phyloP scores from a whole-genome alignment of 2,113 vertebrate genomes.

The Psophia crepitans region DNA sequence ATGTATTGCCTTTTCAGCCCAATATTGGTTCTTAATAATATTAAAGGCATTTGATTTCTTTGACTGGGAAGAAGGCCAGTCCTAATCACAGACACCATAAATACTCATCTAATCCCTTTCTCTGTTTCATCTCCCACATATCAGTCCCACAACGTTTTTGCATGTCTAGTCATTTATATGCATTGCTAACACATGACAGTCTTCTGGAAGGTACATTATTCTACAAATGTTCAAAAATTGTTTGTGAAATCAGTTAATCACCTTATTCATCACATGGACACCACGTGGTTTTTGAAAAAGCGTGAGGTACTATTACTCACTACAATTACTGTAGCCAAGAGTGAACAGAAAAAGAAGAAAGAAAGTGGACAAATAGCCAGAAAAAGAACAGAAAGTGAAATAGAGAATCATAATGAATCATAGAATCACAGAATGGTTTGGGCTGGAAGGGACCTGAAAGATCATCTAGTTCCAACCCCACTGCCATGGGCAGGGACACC shows the following conservation, averaged over 20 bases:
- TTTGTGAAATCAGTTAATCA: not conserved
- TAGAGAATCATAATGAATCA: not conserved
- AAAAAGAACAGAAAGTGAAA: not conserved
- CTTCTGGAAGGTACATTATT: not conserved
- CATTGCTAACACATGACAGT: not conserved
- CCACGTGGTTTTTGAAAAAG: not conserved
- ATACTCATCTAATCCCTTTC: not conserved
- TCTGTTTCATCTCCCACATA: not conserved
- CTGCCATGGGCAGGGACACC: too few relatives aligned
- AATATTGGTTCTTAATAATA: not conserved
- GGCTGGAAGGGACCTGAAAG: too few relatives aligned
- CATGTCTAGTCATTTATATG: not conserved
- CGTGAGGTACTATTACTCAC: not conserved
- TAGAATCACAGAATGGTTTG: too few relatives aligned
- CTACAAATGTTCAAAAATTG: not conserved
- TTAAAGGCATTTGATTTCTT: slow-evolving; percentile 15
- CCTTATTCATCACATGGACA: not conserved
- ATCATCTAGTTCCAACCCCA: too few relatives aligned
- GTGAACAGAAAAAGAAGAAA: not conserved
- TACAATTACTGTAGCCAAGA: not conserved
- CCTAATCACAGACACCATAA: not conserved
- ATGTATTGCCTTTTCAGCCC: not conserved
- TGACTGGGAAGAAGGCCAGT: not conserved
- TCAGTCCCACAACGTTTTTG: not conserved
- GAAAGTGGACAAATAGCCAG: not conserved